Base-by-base conservation (phyloP, 2,888 invertebrate species). In the Trimorus sp. region DNA sequence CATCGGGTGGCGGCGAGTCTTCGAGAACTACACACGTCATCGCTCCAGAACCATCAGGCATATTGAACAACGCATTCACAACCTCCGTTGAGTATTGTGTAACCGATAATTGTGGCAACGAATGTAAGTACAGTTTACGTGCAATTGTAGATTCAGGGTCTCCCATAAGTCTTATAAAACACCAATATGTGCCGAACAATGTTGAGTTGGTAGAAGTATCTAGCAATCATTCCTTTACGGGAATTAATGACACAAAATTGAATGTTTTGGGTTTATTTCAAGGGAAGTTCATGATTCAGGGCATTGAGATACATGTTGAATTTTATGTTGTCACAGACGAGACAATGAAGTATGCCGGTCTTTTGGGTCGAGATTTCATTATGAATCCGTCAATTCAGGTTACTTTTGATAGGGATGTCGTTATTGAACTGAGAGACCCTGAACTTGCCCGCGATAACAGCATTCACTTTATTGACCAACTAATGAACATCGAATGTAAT, bases 311-410 rank as follows among this genome's bases (percentile, higher is more conserved):
- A 11, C 9, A 3, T 9, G 7, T 37, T 7, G n/a, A 54, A 12
- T 54, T 42, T 66, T 48, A 65, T 15, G 38, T 65, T 4, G 51
- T 65, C 11, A 38, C 51, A 6, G 65, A 65, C 15, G 38, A 65
- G n/a, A 15, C 65, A 5, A 53, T 65, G 9, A 16, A 36, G 0
- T 11, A 14, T 14, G 65, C 65, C 1, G 51, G 51, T 15, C 51
- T 51, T 15, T 40, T 65, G 11, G 49, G 65, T 11, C 37, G 65
- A 51, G 65, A 53, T n/a, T 38, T 65, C 12, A 48, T 65, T n/a
- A 1, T 6, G 1, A 11, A n/a, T 14, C 48, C 48, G 9, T 7
- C 3, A 3, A n/a, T 48, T 1, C 6, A 48, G n/a, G 14, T 48
- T 12, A 9, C 48, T 12, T 12, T 48, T 48, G 48, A 14, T n/a